Evolutionary conservation across 2,797 vertebrate species (phyloP), one percentile per base, ranked within the genome.

Genomic region (Coendou prehensilis): DNA sequence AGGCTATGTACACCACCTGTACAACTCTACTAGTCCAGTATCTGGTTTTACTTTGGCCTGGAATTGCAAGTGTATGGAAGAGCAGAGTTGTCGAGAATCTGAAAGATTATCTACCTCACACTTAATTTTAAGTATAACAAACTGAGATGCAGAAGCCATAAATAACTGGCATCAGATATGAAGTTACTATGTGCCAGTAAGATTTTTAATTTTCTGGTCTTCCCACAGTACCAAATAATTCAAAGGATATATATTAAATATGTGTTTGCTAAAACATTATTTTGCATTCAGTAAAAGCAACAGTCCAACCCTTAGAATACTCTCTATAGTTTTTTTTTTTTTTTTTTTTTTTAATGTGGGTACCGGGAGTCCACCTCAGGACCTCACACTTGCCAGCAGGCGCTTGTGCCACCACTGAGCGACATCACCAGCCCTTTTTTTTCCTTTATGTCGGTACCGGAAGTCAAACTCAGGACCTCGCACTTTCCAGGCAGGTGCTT

Each of bases 71-170:
- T 63, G 7, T 64, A 59, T 52, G n/a, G 23, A 69, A 89, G 7
- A 45, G 5, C n/a, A 89, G 14, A 50, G 26, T 22, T 76, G 45
- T 45, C 18, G 71, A 67, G 83, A 63, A 89, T 76, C 75, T 89
- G 56, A 94, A 26, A 69, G 7, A 8, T 85, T 61, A 90, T 87
- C 26, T 91, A 89, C 5, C 8, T 11, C 69, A 79, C 6, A 52
- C 6, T 14, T 28, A 26, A 37, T 20, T 90, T 91, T 93, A 94
- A 89, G 59, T 50, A 93, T 61, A 84, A 30, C 59, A n/a, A 91
- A 59, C 13, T 56, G 76, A 96, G 30, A 9, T 56, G 30, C 71
- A 45, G 13, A 50, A 89, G 26, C 28, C 59, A n/a, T 37, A 85
- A 75, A 45, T 45, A 79, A 89, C 15, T 88, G 86, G 79, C 23